Base-by-base conservation (phyloP, 2,113 vertebrate genomes). In the Aspidoscelis tigris region DNA sequence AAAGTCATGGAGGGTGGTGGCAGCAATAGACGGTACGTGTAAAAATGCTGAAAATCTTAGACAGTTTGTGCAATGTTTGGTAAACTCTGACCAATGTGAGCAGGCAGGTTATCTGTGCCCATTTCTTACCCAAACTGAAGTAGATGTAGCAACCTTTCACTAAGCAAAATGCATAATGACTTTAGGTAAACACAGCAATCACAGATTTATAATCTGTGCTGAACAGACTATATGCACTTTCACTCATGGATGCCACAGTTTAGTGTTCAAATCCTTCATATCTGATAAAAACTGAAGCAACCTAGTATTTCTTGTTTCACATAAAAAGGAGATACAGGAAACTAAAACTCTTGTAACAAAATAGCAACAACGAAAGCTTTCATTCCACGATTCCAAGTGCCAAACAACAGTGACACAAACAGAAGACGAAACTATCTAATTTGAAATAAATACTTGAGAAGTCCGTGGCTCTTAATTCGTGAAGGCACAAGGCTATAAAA, bases 231-330 rank as follows among this genome's bases (percentile, higher is more conserved):
- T 68, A 88, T 55, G 68, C 0, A 4, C 14, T 61, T 61, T 61
- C 18, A 16, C 1, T 81, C 78, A 0, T 79, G 80, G 55, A 65
- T 65, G 82, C 74, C 11, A 78, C 84, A 70, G 81, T 86, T 88
- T 10, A 76, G 78, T 68, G 87, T 89, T 3, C 0, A 55, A 89
- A 75, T 77, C 82, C 86, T 80, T 87, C 81, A 66, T 21, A 64
- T 70, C 84, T 74, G 55, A 86, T 84, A 5, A 84, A 26, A 83
- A 81, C 20, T 7, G 66, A 74, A 86, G 68, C 61, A 0, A 0
- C 8, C n/a, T 11, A 66, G 61, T 18, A 47, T 43, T 22, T 77
- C 7, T 4, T 73, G 39, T 82, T 81, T 43, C 50, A 73, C 87
- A 71, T 58, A 89, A 84, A 0, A 88, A 84, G 64, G 22, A 76